Conservation (phyloP, 1,140 invertebrate genomes). For the Babylonia areolata region DNA sequence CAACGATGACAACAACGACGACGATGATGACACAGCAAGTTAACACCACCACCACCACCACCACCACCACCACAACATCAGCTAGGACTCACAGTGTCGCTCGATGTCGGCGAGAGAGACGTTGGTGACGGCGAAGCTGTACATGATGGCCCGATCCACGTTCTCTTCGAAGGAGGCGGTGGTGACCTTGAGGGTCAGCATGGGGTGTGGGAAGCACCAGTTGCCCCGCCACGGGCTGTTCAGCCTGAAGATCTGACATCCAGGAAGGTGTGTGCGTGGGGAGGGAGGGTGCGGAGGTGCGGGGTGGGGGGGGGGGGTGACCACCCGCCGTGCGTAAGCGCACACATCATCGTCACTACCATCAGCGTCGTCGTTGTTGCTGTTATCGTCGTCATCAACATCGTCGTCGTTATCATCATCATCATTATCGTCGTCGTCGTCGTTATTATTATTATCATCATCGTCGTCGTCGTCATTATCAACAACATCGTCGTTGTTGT, state of each 20-base stretch:
- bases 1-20: neutral
- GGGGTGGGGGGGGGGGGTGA: too few relatives aligned
- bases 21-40: neutral
- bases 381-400: neutral
- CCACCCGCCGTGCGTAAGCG: too few relatives aligned
- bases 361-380: too few relatives aligned
- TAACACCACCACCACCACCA: too few relatives aligned
- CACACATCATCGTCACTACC: too few relatives aligned
- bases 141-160: slow-evolving; percentile 6
- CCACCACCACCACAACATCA: neutral
- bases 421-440: neutral
- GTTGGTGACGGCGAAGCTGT: slow-evolving; percentile 19
- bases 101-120: neutral
- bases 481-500: neutral
- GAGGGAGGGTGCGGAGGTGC: too few relatives aligned
- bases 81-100: slow-evolving; percentile 17
- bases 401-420: neutral
- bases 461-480: neutral
- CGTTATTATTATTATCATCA: neutral
- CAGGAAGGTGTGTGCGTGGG: too few relatives aligned
- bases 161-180: neutral
- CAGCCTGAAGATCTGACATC: neutral
- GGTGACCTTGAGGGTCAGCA: slow-evolving; percentile 14
- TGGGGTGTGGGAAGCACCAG: neutral
- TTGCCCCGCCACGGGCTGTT: neutral